Base-by-base conservation (phyloP, 2,888 invertebrate genomes). In the Acleris literana region DNA sequence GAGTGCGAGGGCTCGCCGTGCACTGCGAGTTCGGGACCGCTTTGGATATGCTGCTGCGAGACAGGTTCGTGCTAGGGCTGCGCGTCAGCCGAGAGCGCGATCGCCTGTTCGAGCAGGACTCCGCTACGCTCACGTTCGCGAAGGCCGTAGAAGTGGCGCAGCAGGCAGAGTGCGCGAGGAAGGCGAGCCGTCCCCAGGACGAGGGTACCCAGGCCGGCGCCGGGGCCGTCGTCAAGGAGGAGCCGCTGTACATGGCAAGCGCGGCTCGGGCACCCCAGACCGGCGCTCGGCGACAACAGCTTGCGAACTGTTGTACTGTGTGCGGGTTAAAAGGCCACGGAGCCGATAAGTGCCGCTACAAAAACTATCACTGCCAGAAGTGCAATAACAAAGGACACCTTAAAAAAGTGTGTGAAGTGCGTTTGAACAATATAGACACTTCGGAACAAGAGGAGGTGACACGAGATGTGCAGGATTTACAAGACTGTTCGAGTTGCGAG, bases 101-200 rank as follows among this genome's bases (percentile, higher is more conserved):
- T 11, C 53, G 61, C 3, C 29, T 69, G 6, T 70, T 68, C 56
- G 68, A 67, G 33, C 58, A 68, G 29, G 60, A 65, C 43, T 18
- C 55, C 5, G 5, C 51, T 6, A 61, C 43, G 4, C 33, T 70
- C 20, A 65, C 60, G 9, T 20, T 69, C 11, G 51, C 65, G 17
- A 55, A 43, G 49, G 68, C 72, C 0, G 16, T 71, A 44, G 69
- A 71, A 54, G n/a, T 72, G n/a, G 69, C 69, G 9, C 64, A 69
- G 53, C 68, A 68, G 58, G 68, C 63, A 29, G 66, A 51, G 43
- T 53, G 63, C 39, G 68, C 64, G 18, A 20, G 20, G 20, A 20
- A 20, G 20, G 20, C 20, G 20, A 20, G 20, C 20, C 20, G 20
- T 20, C 20, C 33, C 25, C 44, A 11, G 39, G 55, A 44, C 29